Evolutionary conservation across 2,113 vertebrate species (phyloP), one percentile per base, ranked within the genome.

Genomic region (Astur gentilis): DNA sequence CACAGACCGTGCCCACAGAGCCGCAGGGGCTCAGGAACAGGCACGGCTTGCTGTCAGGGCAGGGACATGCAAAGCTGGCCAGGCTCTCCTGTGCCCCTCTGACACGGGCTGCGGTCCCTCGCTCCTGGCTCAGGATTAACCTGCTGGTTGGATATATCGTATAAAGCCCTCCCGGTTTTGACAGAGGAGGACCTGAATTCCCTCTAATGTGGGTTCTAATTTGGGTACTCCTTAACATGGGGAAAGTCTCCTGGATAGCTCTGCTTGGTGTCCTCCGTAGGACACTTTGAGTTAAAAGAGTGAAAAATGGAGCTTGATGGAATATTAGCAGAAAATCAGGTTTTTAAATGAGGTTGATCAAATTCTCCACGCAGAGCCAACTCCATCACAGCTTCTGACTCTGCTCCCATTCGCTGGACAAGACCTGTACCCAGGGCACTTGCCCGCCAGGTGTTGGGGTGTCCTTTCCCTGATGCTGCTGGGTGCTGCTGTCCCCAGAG

Each of bases 371-470:
- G 47, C 26, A 11, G 31, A 72, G 44, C 22, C n/a, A 52, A n/a
- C 42, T 71, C 65, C 6, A 38, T 75, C 36, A 27, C 8, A 47
- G 27, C 22, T 29, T 52, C 75, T 71, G 49, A 36, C 13, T 40
- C 0, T 0, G n/a, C 14, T 65, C 20, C 34, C 6, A 3, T 7
- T 87, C 14, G 7, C 69, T 34, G 13, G 25, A 58, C 36, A 25
- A 38, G 45, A 16, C 19, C 32, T 70, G 45, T 57, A 4, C 38
- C 34, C 0, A 0, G 5, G n/a, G 9, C 32, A n/a, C 16, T 42
- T 54, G 0, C 22, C 21, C 20, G 5, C 9, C 42, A 40, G 7
- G 12, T 17, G 15, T 0, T 72, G 38, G 20, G 3, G 7, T 69
- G 47, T 36, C 21, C 44, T 86, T 66, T 50, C 44, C 32, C 13